These are phyloP conservation scores for Caenorhabditis japonica DNA, from an alignment of 2,888 invertebrate genomes.

Conservation along the genomic window DNA sequence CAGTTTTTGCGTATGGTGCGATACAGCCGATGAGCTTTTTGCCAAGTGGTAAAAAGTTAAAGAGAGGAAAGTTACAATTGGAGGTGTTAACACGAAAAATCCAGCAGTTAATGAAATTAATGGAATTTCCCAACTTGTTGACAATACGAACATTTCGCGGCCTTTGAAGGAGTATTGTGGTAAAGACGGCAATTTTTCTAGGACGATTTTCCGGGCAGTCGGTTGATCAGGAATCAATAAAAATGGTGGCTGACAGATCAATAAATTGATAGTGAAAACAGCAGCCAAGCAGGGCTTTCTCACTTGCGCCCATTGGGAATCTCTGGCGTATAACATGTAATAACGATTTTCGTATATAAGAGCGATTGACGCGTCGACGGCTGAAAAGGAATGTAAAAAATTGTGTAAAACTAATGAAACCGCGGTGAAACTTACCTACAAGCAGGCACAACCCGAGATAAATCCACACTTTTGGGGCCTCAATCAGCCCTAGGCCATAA, in stretches of 20 bases:
- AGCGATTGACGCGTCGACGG: too few species aligned
- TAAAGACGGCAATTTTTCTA: background rate
- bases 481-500: conserved; percentile 4
- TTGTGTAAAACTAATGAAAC: too few species aligned
- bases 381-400: too few species aligned
- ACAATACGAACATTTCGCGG: background rate
- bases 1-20: background rate
- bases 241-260: background rate
- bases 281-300: too few species aligned
- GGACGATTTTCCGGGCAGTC: background rate
- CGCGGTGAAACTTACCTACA: too few species aligned
- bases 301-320: too few species aligned
- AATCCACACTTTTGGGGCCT: conserved; percentile 1
- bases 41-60: too few species aligned
- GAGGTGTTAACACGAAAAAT: too few species aligned
- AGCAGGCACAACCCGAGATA: too few species aligned
- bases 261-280: background rate
- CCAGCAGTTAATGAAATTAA: background rate
- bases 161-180: background rate
- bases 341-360: too few species aligned
- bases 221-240: background rate
- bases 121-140: background rate
- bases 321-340: too few species aligned
- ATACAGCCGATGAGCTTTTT: background rate
- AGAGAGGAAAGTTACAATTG: too few species aligned